Evolutionary conservation across 2,113 vertebrate genomes (phyloP), one percentile per base, ranked within the genome.

Genomic region (Gasterosteus nipponicus): DNA sequence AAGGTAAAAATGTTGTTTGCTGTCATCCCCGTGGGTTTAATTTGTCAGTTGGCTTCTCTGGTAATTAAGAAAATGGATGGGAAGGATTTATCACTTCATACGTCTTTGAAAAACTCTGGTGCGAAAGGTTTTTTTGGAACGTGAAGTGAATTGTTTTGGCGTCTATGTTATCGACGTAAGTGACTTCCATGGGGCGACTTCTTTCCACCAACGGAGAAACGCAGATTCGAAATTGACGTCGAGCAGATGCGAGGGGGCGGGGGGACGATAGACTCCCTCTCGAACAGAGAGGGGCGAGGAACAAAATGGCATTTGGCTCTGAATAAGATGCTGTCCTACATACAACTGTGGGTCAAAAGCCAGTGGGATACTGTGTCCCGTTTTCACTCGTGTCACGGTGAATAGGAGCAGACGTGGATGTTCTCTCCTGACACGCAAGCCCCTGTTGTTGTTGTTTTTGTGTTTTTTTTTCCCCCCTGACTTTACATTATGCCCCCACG

Each of bases 401-500:
- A 75, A 71, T 74, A 68, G 31, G 7, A 72, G 39, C 39, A 47
- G 53, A 76, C 76, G 69, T 41, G 15, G 42, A 64, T 64, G 46
- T 64, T 71, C 80, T 73, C 22, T 75, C 62, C 57, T 76, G 69
- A 80, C 80, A 69, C 22, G n/a, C 70, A 72, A 81, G 53, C 9
- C 15, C 59, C 46, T 60, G 11, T 68, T 33, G 51, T 69, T 69
- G 70, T 66, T 14, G 53, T 59, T 70, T 16, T 66, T 62, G 60
- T 84, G 18, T 46, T 64, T 61, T 61, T 61, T 3, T 54, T 73
- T 73, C 10, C 62, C 62, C 9, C 57, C 64, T 41, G 44, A 54
- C 73, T 79, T 63, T 88, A 87, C 82, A 81, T 73, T 73, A 73
- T 76, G 75, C 44, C 56, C 62, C 72, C 51, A 71, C 76, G 75